Conservation (phyloP, 2,888 invertebrate species). For the Clepsis dumicolana region DNA sequence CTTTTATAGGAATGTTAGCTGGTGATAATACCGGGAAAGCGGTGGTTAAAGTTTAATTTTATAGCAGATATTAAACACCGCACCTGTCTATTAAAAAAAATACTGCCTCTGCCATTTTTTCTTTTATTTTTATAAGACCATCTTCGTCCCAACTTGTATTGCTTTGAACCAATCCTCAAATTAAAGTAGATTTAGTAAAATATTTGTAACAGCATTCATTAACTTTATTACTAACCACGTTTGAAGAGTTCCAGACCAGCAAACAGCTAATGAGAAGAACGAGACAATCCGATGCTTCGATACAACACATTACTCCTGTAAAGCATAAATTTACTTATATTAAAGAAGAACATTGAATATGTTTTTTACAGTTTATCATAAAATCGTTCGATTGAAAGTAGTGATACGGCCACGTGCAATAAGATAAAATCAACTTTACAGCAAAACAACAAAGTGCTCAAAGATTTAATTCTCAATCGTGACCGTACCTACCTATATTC, state of each 20-base stretch:
- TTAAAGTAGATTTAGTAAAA: neutral
- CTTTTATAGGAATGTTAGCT: constrained; percentile 85
- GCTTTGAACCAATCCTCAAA: neutral
- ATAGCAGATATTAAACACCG: too few species aligned
- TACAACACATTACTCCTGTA: constrained; percentile 74
- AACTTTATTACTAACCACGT: constrained; percentile 65
- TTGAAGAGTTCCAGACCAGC: constrained; percentile 70
- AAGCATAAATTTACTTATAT: constrained; percentile 61
- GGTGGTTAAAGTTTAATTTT: constrained; percentile 51
- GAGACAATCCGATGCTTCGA: constrained; percentile 73
- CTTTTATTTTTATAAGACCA: neutral
- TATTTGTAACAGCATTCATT: neutral
- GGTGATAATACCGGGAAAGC: constrained; percentile 88
- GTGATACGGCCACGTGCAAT: neutral
- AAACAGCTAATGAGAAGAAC: constrained; percentile 69
- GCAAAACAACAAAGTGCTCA: neutral
- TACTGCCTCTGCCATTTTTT: neutral
- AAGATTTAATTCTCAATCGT: neutral
- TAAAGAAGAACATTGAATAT: too few species aligned
- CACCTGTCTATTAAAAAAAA: neutral
- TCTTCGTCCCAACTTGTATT: neutral
- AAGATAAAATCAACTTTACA: constrained; percentile 1
- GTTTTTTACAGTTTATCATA: constrained; percentile 62
- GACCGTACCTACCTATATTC: neutral
- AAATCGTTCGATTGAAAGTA: constrained; percentile 77